Evolutionary conservation across 2,888 invertebrate genomes (phyloP).

Genomic region (Lithosia quadra): DNA sequence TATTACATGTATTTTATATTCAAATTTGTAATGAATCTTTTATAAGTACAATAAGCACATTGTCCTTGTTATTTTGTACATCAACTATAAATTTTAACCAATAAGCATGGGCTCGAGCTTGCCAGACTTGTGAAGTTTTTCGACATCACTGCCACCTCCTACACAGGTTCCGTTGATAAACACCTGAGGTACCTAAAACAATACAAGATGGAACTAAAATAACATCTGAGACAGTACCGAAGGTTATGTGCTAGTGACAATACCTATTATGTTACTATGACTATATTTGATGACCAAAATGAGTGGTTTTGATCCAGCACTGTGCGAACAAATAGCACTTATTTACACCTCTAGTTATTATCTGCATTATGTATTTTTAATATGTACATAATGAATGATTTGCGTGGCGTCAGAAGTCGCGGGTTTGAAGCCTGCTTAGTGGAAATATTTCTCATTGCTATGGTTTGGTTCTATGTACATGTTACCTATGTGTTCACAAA

Average conservation of each 20-base stretch:
- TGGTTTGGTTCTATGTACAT: no score
- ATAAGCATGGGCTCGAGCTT: constrained; percentile 88
- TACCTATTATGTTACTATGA: no score
- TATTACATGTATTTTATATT: not conserved
- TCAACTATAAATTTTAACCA: constrained; percentile 58
- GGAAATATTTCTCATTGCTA: not conserved
- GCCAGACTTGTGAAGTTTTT: constrained; percentile 90
- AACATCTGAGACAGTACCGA: not conserved
- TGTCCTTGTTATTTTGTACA: not conserved
- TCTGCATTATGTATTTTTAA: not conserved
- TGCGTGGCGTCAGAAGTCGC: not conserved
- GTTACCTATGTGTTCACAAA: no score
- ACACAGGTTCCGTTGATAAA: constrained; percentile 96
- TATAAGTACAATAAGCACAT: constrained; percentile 6
- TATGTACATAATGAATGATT: not conserved
- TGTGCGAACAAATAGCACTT: not conserved
- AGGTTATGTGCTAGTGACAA: not conserved
- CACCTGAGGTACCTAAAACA: constrained; percentile 95
- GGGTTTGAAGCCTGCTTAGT: not conserved
- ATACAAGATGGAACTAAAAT: not conserved
- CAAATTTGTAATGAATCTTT: not conserved
- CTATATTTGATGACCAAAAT: no score
- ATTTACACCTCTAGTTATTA: not conserved
- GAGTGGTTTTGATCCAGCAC: not conserved
- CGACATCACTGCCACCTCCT: constrained; percentile 97